Percentiles rank a stretch among this genome's conserved stretches.
Conservation (phyloP, 1,140 invertebrate genomes). For the Meteorus sp. region DNA sequence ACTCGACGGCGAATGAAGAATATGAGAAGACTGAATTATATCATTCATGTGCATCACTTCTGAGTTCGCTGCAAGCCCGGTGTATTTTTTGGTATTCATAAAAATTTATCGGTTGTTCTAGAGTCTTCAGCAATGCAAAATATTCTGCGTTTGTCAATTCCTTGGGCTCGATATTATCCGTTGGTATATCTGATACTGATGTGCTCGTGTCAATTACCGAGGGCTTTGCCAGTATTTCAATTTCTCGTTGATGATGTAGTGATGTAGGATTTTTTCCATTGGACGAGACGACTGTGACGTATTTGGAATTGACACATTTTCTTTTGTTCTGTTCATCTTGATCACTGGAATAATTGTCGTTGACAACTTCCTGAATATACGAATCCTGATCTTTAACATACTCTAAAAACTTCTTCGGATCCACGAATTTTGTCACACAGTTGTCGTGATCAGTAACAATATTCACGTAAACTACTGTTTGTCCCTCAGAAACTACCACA, state of each 20-base stretch:
- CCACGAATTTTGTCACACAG: conserved; percentile 28
- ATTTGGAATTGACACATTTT: conserved; percentile 22
- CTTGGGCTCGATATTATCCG: conserved; percentile 22
- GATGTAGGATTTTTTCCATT: conserved; percentile 8
- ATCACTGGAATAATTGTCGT: conserved; percentile 9
- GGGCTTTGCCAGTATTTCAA: conserved; percentile 40
- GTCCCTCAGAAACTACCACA: conserved; percentile 8
- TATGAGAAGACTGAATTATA: too few species aligned
- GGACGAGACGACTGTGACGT: conserved; percentile 36
- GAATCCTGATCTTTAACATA: conserved; percentile 32
- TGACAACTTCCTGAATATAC: conserved; percentile 10
- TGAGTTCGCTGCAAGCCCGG: conserved; percentile 18
- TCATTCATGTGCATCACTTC: too few species aligned
- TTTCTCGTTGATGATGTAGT: conserved; percentile 32
- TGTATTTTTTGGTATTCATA: conserved; percentile 30
- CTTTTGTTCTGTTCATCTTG: not conserved
- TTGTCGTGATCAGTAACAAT: conserved; percentile 33
- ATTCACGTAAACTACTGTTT: conserved; percentile 36
- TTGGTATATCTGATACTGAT: conserved; percentile 36
- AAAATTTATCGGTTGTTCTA: conserved; percentile 34
- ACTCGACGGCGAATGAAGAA: not conserved
- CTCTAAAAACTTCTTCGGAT: conserved; percentile 36
- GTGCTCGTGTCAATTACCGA: conserved; percentile 41
- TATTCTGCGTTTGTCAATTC: conserved; percentile 39
- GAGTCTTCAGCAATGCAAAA: conserved; percentile 28